A percentile compares a stretch with the other conserved stretches of the same genome.
These are phyloP conservation scores for Vicugna pacos DNA, from an alignment of 2,113 vertebrate species.

Conservation along the genomic window DNA sequence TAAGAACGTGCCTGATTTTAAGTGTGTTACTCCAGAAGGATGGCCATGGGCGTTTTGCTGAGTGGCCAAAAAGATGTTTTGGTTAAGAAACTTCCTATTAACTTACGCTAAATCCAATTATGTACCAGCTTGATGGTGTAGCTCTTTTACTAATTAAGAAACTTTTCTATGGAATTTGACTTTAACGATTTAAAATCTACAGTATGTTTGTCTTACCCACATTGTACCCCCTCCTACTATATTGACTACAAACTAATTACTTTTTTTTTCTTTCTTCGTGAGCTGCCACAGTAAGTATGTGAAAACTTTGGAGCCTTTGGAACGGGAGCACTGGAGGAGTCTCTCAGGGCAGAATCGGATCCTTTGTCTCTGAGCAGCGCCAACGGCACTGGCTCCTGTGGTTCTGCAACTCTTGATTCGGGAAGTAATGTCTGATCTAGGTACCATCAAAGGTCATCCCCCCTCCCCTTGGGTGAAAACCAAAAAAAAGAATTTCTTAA, in stretches of 20 bases:
- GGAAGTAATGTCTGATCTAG: slow-evolving; percentile 10
- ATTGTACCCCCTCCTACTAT: neutral
- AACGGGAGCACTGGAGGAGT: neutral
- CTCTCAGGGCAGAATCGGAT: neutral
- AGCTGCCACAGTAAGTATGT: neutral
- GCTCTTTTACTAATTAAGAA: neutral
- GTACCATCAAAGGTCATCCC: neutral
- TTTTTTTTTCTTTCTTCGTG: neutral
- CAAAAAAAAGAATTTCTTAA: neutral
- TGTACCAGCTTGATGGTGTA: neutral
- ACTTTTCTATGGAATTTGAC: neutral
- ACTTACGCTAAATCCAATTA: neutral
- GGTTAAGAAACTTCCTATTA: neutral
- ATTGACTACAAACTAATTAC: neutral
- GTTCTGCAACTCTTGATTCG: neutral
- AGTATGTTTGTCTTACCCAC: neutral
- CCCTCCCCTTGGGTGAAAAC: neutral
- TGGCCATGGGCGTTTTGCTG: neutral
- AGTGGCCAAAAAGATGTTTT: neutral
- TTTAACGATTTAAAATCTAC: slow-evolving; percentile 39
- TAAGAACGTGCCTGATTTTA: neutral
- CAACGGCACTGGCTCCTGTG: neutral
- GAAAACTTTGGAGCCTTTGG: neutral
- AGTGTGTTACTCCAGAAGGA: neutral
- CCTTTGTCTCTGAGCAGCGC: neutral